Evolutionary conservation across 2,797 vertebrate species (phyloP), one percentile per base, ranked within the genome.

Genomic region (Cephalopachus bancanus): DNA sequence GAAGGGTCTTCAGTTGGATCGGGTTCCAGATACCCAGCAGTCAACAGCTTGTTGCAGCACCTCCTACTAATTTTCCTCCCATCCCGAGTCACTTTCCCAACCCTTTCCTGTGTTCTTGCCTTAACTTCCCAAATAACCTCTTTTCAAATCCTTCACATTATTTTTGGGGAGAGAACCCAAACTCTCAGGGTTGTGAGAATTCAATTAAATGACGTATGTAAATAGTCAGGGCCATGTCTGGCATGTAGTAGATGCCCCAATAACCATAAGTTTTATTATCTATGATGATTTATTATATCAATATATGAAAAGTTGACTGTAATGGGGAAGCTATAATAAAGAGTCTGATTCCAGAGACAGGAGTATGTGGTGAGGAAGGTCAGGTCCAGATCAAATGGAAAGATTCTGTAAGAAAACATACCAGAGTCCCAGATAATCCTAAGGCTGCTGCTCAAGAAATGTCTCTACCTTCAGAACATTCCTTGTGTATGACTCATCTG

Each of bases 1-100:
- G 4, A 33, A 71, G 17, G 4, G 26, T 22, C 30, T 49, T 53
- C 33, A 3, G 53, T 15, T 24, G 44, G 19, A 3, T 1, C 37
- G 59, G 7, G 57, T 11, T 59, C 57, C 44, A 69, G 26, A 37
- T 2, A 11, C 17, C 0, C 0, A 0, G 78, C 14, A 17, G 51
- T 15, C 10, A n/a, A 37, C 62, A 22, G 24, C 37, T 74, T 2
- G 0, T 30, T 17, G 5, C 0, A 49, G 20, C 0, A 1, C 2
- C 11, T 44, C 53, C 69, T 15, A 12, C 62, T 37, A n/a, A 17
- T 74, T 33, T 44, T 53, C 33, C 15, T 33, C 1, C 1, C 7
- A 44, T 10, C 10, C 24, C 0, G 7, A 16, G 37, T 26, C 24
- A 4, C 33, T 75, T 64, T 86, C 71, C 57, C 28, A 59, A 15